Evolutionary conservation across 2,113 vertebrate genomes (phyloP), one percentile per base, ranked within the genome.

Genomic region (Caranx ignobilis): DNA sequence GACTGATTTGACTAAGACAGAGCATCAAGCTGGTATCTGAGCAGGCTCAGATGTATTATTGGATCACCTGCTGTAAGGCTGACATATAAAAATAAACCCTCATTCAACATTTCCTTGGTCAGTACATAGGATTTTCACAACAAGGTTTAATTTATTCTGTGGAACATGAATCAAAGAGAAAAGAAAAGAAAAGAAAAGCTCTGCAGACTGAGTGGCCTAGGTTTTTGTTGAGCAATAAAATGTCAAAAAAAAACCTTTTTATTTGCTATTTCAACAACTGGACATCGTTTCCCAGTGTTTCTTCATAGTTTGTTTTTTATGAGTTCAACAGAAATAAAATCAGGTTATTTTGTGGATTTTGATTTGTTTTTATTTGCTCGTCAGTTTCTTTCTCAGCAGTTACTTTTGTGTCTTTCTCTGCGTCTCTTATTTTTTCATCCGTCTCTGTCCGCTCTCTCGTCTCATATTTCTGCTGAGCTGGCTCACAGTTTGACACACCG

Each of bases 401-500:
- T 10, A 41, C 39, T 9, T 61, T 31, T 60, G 9, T 41, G 16
- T 57, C 21, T 56, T 5, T 52, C 67, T 71, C 57, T 45, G 31
- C 9, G 10, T 67, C 26, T 67, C 41, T 43, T 15, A 63, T 32
- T 65, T 6, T 34, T 9, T 54, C 32, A 26, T 66, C 45, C 18
- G 2, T 34, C 11, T 50, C 34, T 45, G 15, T 62, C 39, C 39
- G 13, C 64, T 66, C 50, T 62, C 60, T 50, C 69, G 2, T 71
- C 86, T 90, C 88, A 78, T 32, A 83, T 91, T 93, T 93, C 88
- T 86, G 89, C 88, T 87, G 71, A 13, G 83, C 78, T 71, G 68
- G 83, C 76, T 82, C 71, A 78, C 74, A 71, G 85, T 82, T 75
- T 65, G 70, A 71, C 71, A 75, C 67, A 72, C 56, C 61, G 57